A percentile compares a stretch with the other conserved stretches of the same genome.
Conservation (phyloP, 2,113 vertebrate genomes). For the Octodon degus region DNA sequence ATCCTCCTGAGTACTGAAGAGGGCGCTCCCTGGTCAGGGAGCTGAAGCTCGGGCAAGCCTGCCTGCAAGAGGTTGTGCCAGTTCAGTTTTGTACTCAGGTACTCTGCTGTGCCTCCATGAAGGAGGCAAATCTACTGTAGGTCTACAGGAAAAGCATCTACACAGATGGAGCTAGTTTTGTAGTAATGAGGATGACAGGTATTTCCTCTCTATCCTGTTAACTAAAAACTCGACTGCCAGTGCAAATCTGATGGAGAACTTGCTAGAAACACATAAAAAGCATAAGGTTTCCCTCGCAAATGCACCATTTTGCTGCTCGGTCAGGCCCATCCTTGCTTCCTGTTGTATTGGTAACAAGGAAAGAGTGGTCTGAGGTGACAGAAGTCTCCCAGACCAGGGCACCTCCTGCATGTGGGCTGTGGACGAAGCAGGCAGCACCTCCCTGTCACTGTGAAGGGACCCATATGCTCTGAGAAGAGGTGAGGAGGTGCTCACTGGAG, state of each 20-base stretch:
- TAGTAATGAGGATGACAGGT: background rate
- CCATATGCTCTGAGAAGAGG: background rate
- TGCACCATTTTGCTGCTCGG: accelerated
- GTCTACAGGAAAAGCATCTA: accelerated
- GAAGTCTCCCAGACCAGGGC: background rate
- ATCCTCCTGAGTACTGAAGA: background rate
- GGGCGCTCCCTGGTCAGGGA: background rate
- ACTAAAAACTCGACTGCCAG: background rate
- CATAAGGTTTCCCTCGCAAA: accelerated
- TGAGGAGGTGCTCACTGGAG: background rate
- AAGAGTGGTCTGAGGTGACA: background rate
- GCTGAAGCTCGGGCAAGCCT: background rate
- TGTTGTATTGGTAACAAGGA: accelerated
- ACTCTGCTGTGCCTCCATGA: background rate
- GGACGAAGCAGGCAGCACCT: accelerated
- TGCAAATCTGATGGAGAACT: background rate
- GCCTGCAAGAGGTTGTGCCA: too few species aligned
- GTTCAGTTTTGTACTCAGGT: background rate
- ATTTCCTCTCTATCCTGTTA: too few species aligned
- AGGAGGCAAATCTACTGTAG: background rate
- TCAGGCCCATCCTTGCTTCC: accelerated
- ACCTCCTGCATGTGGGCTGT: background rate
- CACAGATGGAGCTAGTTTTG: accelerated
- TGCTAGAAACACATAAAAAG: background rate
- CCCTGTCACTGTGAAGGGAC: background rate